Conservation (phyloP, 2,888 invertebrate genomes). For the Sipha maydis region DNA sequence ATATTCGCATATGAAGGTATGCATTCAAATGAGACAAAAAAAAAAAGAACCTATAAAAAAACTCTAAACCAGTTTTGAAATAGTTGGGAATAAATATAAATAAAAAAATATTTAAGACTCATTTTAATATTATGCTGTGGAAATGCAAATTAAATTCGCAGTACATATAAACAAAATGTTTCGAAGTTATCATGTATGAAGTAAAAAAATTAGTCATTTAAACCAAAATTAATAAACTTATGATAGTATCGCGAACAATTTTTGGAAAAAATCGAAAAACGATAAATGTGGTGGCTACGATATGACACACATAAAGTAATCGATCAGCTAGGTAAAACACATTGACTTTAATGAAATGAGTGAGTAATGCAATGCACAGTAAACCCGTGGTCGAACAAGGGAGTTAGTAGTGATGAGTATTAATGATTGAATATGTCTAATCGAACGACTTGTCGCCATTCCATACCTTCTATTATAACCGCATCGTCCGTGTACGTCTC, state of each 20-base stretch:
- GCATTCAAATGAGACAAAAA: neutral
- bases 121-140: conserved; percentile 7
- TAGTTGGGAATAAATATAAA: neutral
- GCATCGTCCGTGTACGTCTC: conserved; percentile 41
- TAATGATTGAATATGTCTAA: too few relatives aligned
- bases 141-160: conserved; percentile 31
- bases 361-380: too few relatives aligned
- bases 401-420: too few relatives aligned
- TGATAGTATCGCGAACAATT: too few relatives aligned
- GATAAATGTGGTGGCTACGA: too few relatives aligned
- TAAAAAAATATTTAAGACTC: neutral
- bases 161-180: neutral
- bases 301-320: too few relatives aligned
- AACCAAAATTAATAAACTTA: too few relatives aligned
- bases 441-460: neutral
- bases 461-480: conserved; percentile 53
- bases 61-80: conserved; percentile 41
- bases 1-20: neutral
- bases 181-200: neutral
- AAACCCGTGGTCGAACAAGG: too few relatives aligned
- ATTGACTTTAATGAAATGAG: too few relatives aligned
- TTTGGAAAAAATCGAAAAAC: too few relatives aligned
- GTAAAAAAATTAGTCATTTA: neutral
- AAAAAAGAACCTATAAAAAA: conserved; percentile 25
- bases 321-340: too few relatives aligned